Conservation (phyloP, 2,797 vertebrate species). For the Paramormyrops hopkinsi region DNA sequence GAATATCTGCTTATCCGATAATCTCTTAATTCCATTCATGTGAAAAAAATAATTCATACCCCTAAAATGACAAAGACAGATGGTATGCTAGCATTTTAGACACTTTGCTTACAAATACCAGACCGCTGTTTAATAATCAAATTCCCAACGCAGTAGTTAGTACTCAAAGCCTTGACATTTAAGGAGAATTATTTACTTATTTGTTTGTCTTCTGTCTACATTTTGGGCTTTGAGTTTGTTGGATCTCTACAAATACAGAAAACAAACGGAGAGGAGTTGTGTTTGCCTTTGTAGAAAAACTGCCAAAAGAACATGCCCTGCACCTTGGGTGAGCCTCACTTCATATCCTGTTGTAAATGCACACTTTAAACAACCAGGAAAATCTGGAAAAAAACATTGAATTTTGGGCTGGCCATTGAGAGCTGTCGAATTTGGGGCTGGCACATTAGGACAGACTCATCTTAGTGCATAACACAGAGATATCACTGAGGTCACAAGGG, state of each 20-base stretch:
- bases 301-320: background rate
- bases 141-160: background rate
- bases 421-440: background rate
- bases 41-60: background rate
- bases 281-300: background rate
- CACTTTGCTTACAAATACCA: conserved; percentile 5
- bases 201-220: background rate
- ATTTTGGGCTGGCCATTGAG: background rate
- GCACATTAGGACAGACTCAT: background rate
- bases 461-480: background rate
- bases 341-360: background rate
- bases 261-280: background rate
- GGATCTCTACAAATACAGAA: background rate
- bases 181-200: conserved; percentile 7
- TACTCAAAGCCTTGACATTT: conserved; percentile 12
- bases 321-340: background rate
- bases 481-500: background rate
- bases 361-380: background rate
- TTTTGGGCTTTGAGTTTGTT: background rate
- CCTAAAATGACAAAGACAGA: background rate
- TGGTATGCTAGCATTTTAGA: background rate
- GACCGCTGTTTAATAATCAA: background rate
- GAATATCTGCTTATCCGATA: background rate
- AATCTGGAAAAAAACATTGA: background rate
- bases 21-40: conserved; percentile 2